Base-by-base conservation (phyloP, 2,888 invertebrate species). In the Luperina testacea region DNA sequence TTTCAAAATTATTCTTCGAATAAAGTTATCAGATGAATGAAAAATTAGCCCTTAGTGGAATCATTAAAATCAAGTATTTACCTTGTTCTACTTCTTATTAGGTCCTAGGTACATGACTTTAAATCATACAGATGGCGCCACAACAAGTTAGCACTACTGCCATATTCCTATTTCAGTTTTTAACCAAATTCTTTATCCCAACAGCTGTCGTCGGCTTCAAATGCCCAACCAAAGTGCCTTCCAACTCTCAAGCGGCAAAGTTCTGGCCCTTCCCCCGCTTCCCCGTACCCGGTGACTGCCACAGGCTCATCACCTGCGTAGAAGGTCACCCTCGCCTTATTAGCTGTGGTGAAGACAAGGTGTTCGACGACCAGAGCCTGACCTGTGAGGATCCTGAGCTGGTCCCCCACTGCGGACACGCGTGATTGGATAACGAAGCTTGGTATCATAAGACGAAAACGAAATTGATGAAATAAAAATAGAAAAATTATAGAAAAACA, bases 201-300 rank as follows among this genome's bases (percentile, higher is more conserved):
- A 83, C 96, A 98, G 98, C 98, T 90, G 98, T 99, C 79, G 98
- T 99, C 82, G 99, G 99, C 76, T 99, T 99, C 97, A 98, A 98
- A 92, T 99, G 99, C 93, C 99, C 99, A 53, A 97, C 98, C 5
- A 98, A 98, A 93, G 98, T 99, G 69, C 98, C 98, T 57, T 97
- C 98, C 9, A 97, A 98, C 92, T 98, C 98, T 27, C 97, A 98
- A 79, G 98, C 99, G 8, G 98, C 99, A 74, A 98, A 98, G 93
- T 99, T 99, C 97, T 98, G 98, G 98, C 99, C 99, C 0, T 99
- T 98, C 97, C 99, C 99, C 57, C 97, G 99, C 87, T 99, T 99
- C 97, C 97, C 99, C 6, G 98, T 99, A 20, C 98, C 98, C 68
- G 98, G 98, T 27, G 99, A 99, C 94, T 98, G 98, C 93, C 98